Evolutionary conservation across 2,888 invertebrate genomes (phyloP), one percentile per base, ranked within the genome.

Genomic region (Tortricodes alternella): DNA sequence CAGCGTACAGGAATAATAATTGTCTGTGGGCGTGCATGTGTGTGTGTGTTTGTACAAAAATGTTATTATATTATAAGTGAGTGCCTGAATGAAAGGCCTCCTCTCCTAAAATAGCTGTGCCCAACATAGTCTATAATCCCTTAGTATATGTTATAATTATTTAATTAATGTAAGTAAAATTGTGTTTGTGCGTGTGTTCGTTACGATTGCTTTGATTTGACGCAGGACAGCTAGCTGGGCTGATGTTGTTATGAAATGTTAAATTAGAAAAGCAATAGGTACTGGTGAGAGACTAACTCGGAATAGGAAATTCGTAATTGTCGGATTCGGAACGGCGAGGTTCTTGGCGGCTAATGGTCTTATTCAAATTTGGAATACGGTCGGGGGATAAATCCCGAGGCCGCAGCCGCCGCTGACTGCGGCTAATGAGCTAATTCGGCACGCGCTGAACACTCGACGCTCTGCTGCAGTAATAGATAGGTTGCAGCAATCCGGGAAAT

Each of bases 391-490:
- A 56, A 56, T 49, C 34, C 18, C 27, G 23, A 23, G 41, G 66
- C 69, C 67, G 68, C n/a, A n/a, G n/a, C n/a, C n/a, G n/a, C n/a
- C n/a, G 64, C 69, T 70, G 63, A 46, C 21, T 21, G 5, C 39
- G 11, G 13, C 53, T 83, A 85, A 85, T 84, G 80, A 85, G 81
- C 80, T 83, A 82, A 84, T 83, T 80, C 78, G 73, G 80, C 75
- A 81, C 81, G 76, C 80, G 70, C 62, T 60, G 60, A 60, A 13
- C 48, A 46, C 52, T 27, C 16, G 29, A 37, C 48, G 51, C 50
- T 23, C 43, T 23, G 38, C 35, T 7, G 6, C 18, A 11, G 34
- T 46, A 32, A 50, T 38, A 44, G 23, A 43, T 37, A 16, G 46
- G 24, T 41, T 29, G 63, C 55, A 62, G 68, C 64, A 71, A 73